A percentile compares a stretch with the other conserved stretches of the same genome.
These are phyloP conservation scores for Venusia cambrica DNA, from an alignment of 2,888 invertebrate species.

Conservation along the genomic window DNA sequence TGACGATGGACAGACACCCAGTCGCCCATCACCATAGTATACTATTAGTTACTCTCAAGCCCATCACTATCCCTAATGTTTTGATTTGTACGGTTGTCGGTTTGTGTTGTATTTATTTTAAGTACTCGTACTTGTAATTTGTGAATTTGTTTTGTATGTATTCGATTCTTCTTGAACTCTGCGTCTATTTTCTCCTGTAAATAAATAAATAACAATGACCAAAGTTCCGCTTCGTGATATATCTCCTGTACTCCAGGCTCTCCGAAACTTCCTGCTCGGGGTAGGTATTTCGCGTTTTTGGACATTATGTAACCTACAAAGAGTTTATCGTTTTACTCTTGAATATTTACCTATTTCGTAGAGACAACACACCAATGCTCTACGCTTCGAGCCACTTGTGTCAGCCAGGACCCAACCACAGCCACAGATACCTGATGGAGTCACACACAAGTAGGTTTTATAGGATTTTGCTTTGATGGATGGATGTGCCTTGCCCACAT, in stretches of 20 bases:
- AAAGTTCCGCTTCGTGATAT: constrained; percentile 83
- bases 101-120: too few relatives aligned
- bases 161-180: too few relatives aligned
- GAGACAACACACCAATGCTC: constrained; percentile 82
- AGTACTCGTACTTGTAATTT: too few relatives aligned
- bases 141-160: too few relatives aligned
- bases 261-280: constrained; percentile 85
- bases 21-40: too few relatives aligned
- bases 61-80: too few relatives aligned
- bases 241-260: constrained; percentile 81
- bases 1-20: too few relatives aligned
- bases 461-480: too few relatives aligned
- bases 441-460: constrained; percentile 82
- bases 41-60: too few relatives aligned
- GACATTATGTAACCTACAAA: constrained; percentile 52
- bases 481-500: too few relatives aligned
- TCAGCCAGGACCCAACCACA: constrained; percentile 90
- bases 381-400: constrained; percentile 85
- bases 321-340: constrained; percentile 16
- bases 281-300: constrained; percentile 58
- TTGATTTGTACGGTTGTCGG: too few relatives aligned
- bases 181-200: too few relatives aligned
- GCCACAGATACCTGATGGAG: constrained; percentile 91
- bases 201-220: constrained; percentile 48
- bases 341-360: constrained; percentile 44